Conservation (phyloP, 2,888 invertebrate genomes). For the Trileptium ribeirensis region DNA sequence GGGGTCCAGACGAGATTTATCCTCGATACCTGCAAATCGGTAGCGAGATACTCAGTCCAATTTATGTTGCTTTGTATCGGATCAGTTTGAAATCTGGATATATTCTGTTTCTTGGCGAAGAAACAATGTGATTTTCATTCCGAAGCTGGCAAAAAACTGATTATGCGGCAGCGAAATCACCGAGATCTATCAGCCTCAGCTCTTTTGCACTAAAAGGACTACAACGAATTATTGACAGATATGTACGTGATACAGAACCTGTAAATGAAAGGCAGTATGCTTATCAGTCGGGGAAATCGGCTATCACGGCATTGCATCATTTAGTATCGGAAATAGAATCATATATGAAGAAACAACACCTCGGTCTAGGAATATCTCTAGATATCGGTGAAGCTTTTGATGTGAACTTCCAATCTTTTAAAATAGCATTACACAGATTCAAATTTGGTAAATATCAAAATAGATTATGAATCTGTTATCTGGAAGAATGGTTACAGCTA, state of each 20-base stretch:
- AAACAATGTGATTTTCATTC: neutral
- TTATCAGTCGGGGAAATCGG: neutral
- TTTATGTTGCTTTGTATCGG: neutral
- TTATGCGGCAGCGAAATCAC: neutral
- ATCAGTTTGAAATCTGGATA: neutral
- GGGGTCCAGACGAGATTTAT: neutral
- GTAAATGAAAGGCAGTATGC: neutral
- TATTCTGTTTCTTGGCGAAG: neutral
- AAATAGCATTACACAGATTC: neutral
- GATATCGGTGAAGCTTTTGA: neutral
- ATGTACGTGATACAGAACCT: neutral
- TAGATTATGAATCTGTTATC: too few species aligned
- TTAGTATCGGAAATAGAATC: neutral
- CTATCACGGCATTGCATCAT: neutral
- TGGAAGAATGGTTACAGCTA: too few species aligned
- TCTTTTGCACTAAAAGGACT: neutral
- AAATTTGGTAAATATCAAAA: too few species aligned
- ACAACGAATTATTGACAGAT: neutral
- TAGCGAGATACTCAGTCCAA: neutral
- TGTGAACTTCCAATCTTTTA: neutral
- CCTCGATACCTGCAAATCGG: neutral
- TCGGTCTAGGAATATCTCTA: neutral
- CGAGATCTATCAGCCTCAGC: neutral
- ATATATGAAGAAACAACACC: neutral
- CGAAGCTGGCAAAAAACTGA: neutral